Evolutionary conservation across 2,113 vertebrate species (phyloP).

Genomic region (Platichthys flesus): DNA sequence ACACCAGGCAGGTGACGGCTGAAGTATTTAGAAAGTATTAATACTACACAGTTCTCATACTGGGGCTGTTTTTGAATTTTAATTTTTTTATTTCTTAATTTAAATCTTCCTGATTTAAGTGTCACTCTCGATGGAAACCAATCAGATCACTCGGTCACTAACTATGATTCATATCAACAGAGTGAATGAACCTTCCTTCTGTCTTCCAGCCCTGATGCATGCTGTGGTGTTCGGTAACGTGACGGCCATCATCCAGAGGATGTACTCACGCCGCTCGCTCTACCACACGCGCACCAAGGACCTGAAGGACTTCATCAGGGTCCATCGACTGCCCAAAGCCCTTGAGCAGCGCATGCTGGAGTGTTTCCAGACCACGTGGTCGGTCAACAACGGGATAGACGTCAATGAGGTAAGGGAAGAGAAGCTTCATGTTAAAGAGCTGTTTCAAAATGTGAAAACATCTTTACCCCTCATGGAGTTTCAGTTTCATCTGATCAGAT

Average conservation of each 20-base stretch:
- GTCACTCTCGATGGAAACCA: background rate
- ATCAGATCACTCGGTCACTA: background rate
- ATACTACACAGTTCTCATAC: background rate
- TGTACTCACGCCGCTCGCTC: constrained; percentile 96
- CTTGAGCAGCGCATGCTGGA: constrained; percentile 97
- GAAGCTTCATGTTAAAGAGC: no score
- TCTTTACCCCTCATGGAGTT: no score
- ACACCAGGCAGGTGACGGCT: no score
- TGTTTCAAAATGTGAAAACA: no score
- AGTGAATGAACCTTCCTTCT: background rate
- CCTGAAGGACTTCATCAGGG: constrained; percentile 94
- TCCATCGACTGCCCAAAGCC: constrained; percentile 92
- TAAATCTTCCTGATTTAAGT: background rate
- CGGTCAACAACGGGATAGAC: constrained; percentile 97
- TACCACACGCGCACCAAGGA: constrained; percentile 97
- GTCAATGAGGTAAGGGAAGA: constrained; percentile 88
- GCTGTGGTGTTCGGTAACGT: constrained; percentile 96
- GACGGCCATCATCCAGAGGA: constrained; percentile 95
- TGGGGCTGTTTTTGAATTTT: background rate
- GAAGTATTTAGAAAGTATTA: no score
- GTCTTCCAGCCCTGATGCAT: constrained; percentile 91
- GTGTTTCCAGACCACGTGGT: constrained; percentile 98
- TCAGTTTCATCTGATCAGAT: no score
- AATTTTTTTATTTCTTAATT: no score
- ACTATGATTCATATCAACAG: constrained; percentile 1